Evolutionary conservation across 2,113 vertebrate species (phyloP).

Genomic region (Tapirus terrestris): DNA sequence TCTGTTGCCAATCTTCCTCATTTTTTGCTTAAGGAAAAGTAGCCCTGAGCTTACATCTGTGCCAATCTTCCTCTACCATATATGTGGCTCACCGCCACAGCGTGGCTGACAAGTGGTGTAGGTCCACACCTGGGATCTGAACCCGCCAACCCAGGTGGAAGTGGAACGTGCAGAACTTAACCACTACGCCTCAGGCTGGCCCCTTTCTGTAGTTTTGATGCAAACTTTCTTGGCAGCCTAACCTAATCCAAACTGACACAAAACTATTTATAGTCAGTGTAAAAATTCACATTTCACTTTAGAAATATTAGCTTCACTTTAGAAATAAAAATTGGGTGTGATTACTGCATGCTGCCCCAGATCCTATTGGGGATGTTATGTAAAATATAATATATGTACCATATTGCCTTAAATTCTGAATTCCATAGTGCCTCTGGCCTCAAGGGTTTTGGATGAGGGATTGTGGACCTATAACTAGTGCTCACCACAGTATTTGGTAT

Average conservation of each 20-base stretch:
- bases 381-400: not conserved
- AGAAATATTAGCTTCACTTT: not conserved
- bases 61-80: too few species aligned
- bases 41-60: too few species aligned
- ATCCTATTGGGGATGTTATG: not conserved
- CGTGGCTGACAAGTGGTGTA: too few species aligned
- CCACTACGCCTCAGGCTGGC: too few species aligned
- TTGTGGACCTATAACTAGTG: not conserved
- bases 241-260: not conserved
- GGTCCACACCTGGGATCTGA: too few species aligned
- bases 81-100: too few species aligned
- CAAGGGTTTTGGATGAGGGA: not conserved
- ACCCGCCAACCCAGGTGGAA: not conserved
- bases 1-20: too few species aligned
- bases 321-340: constrained; percentile 14
- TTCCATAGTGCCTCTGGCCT: not conserved
- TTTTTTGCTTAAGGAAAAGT: too few species aligned
- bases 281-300: not conserved
- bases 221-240: not conserved
- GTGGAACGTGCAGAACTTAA: not conserved
- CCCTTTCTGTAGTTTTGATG: not conserved
- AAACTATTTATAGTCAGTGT: not conserved
- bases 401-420: not conserved
- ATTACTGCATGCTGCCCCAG: not conserved
- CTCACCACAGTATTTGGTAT: not conserved